These are phyloP conservation scores for Abrostola triplasia DNA, from an alignment of 2,888 invertebrate genomes.

Conservation along the genomic window DNA sequence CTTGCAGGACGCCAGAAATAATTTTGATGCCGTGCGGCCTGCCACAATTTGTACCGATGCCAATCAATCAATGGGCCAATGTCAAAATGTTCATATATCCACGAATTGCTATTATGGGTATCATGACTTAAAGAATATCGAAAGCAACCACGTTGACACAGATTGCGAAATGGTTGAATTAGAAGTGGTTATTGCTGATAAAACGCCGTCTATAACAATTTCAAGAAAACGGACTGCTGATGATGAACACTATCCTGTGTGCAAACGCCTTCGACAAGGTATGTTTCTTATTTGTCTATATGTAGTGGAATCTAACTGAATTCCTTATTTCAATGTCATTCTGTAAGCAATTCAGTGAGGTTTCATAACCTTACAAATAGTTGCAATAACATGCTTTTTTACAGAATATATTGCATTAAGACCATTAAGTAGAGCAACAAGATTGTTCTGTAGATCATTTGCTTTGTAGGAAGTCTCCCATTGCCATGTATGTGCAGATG, in stretches of 20 bases:
- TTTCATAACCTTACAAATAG: constrained; percentile 55
- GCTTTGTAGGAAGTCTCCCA: constrained; percentile 69
- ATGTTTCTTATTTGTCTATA: constrained; percentile 58
- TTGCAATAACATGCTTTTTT: constrained; percentile 22
- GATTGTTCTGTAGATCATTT: constrained; percentile 47
- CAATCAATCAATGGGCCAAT: constrained; percentile 78
- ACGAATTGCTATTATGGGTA: constrained; percentile 87
- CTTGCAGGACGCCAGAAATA: constrained; percentile 82
- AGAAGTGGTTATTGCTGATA: constrained; percentile 50
- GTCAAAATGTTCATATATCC: constrained; percentile 83
- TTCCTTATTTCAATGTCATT: constrained; percentile 26
- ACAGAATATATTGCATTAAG: constrained; percentile 28
- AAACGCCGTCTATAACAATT: constrained; percentile 60
- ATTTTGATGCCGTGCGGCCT: constrained; percentile 83
- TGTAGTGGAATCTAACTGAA: constrained; percentile 70
- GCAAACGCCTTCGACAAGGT: constrained; percentile 84
- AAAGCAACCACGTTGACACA: constrained; percentile 63
- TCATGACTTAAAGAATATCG: constrained; percentile 72
- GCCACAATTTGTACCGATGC: constrained; percentile 78
- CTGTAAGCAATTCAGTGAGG: constrained; percentile 63
- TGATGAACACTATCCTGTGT: constrained; percentile 72
- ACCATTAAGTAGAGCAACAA: constrained; percentile 47
- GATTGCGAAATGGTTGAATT: constrained; percentile 84
- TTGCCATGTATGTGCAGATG: constrained; percentile 44
- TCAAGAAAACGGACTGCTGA: constrained; percentile 82